These are phyloP conservation scores for Perca flavescens DNA, from an alignment of 2,113 vertebrate genomes.

Conservation along the genomic window DNA sequence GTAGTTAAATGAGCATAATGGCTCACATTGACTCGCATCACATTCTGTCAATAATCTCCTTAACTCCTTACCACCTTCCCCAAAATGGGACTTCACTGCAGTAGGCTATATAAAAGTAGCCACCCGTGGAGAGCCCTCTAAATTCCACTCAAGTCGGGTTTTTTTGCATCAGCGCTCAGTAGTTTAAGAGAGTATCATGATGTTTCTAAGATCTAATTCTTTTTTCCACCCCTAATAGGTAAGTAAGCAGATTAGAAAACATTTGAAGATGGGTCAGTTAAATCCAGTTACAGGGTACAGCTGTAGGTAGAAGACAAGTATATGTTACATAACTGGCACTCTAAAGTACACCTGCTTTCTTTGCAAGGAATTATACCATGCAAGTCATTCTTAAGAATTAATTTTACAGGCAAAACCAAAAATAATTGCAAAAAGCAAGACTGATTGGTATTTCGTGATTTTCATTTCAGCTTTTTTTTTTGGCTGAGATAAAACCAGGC, in stretches of 20 bases:
- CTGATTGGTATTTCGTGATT: neutral
- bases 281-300: neutral
- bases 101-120: neutral
- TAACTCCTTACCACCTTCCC: conserved; percentile 10
- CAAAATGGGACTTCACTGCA: conserved; percentile 6
- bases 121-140: neutral
- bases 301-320: neutral
- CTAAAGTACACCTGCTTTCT: neutral
- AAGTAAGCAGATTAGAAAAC: neutral
- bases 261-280: neutral
- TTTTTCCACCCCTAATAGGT: neutral
- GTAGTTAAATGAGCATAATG: neutral
- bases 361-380: neutral
- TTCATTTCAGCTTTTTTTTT: neutral
- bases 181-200: neutral
- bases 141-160: neutral
- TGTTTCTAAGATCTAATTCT: conserved; percentile 6
- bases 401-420: neutral
- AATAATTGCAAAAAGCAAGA: neutral
- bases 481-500: neutral
- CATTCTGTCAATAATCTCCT: conserved; percentile 19
- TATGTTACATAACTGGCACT: neutral
- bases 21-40: neutral
- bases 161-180: neutral
- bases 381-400: neutral